These are phyloP conservation scores for Deilephila elpenor DNA, from an alignment of 2,888 invertebrate species.

Conservation along the genomic window DNA sequence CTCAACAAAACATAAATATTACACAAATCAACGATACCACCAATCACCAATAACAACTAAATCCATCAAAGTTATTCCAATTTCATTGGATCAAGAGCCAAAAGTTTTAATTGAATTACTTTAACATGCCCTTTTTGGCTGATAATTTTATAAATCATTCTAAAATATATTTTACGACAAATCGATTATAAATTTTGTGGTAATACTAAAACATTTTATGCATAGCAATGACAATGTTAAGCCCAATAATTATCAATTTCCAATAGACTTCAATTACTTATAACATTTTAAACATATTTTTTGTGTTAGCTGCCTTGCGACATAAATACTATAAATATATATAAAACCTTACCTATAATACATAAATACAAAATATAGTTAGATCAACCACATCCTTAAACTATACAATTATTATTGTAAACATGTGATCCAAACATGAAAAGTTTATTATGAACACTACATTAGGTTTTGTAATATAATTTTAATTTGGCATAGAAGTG, in stretches of 20 bases:
- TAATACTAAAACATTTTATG: not conserved
- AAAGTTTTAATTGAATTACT: not conserved
- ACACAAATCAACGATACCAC: slow-evolving; percentile 35
- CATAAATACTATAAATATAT: slow-evolving; percentile 32
- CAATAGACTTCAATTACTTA: slow-evolving; percentile 7
- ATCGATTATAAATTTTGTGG: not conserved
- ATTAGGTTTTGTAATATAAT: no score
- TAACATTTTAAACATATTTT: not conserved
- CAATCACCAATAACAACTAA: slow-evolving; percentile 30
- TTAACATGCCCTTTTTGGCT: not conserved
- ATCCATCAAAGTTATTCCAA: not conserved
- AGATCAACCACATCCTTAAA: slow-evolving; percentile 21
- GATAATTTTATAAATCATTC: not conserved
- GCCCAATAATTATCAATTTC: not conserved
- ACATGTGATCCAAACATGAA: slow-evolving; percentile 7
- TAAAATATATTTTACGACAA: not conserved
- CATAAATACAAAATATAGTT: slow-evolving; percentile 36
- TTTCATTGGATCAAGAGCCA: not conserved
- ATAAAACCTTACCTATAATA: slow-evolving; percentile 20
- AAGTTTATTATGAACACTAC: no score
- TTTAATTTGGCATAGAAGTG: no score
- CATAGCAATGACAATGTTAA: not conserved
- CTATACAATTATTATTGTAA: not conserved
- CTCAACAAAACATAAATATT: slow-evolving; percentile 29
- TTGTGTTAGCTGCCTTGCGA: slow-evolving; percentile 22